These are phyloP conservation scores for Meandrusa payeni DNA, from an alignment of 2,888 invertebrate species.

Conservation along the genomic window DNA sequence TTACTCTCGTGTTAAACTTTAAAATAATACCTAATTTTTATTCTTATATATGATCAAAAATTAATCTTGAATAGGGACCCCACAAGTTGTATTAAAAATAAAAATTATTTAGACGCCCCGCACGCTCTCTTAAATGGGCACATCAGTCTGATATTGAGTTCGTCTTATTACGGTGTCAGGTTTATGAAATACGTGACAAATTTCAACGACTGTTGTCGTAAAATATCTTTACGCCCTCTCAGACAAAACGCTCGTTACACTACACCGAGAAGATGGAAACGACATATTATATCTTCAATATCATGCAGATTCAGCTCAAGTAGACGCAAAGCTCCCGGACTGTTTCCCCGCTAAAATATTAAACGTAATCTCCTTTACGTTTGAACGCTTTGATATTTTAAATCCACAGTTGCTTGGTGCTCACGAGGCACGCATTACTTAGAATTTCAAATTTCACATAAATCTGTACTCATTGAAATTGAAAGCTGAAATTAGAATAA, in stretches of 20 bases:
- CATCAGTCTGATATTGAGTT: slow-evolving; percentile 27
- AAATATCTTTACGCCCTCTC: slow-evolving; percentile 24
- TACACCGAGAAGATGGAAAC: slow-evolving; percentile 9
- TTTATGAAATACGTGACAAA: slow-evolving; percentile 47
- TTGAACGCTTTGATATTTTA: slow-evolving; percentile 33
- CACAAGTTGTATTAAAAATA: slow-evolving; percentile 8
- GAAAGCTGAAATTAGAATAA: too few relatives aligned
- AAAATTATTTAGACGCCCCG: neutral
- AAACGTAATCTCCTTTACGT: slow-evolving; percentile 52
- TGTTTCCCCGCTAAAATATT: slow-evolving; percentile 49
- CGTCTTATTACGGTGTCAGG: slow-evolving; percentile 37
- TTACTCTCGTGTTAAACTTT: too few relatives aligned
- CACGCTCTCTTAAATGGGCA: slow-evolving; percentile 22
- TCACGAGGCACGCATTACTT: slow-evolving; percentile 30
- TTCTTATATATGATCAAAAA: too few relatives aligned
- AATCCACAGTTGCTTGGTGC: slow-evolving; percentile 17
- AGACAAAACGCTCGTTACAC: slow-evolving; percentile 17
- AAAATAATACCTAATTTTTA: too few relatives aligned
- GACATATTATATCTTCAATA: slow-evolving; percentile 44
- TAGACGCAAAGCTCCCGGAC: slow-evolving; percentile 35
- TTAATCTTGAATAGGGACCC: slow-evolving; percentile 4
- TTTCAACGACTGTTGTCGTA: slow-evolving; percentile 22
- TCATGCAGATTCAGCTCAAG: slow-evolving; percentile 50
- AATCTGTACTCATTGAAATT: slow-evolving; percentile 3
- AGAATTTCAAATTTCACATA: slow-evolving; percentile 34